A percentile compares a stretch with the other conserved stretches of the same genome.
Conservation (phyloP, 64 coral and sea anemone genomes). For the Stylophora pistillata region DNA sequence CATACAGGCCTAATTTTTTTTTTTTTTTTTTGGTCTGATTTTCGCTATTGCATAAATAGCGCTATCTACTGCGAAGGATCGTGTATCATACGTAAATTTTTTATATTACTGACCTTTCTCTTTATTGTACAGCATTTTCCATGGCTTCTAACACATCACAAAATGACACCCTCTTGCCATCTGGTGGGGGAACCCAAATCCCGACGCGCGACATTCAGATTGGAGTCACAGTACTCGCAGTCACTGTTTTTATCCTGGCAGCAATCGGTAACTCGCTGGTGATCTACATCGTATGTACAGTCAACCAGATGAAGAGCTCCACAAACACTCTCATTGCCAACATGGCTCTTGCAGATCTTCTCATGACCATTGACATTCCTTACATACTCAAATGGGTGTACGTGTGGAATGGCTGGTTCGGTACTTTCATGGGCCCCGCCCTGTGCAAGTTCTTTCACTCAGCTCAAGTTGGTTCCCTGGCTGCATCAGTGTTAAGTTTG, state of each 20-base stretch:
- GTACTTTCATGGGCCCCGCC: constrained; percentile 39
- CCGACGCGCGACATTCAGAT: constrained; percentile 30
- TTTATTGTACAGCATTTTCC: background rate
- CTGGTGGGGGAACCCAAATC: background rate
- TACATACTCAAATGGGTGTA: constrained; percentile 67
- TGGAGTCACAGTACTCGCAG: constrained; percentile 48
- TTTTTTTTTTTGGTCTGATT: too few species aligned
- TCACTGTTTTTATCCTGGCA: constrained; percentile 31
- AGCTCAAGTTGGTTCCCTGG: constrained; percentile 54
- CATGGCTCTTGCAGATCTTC: constrained; percentile 69
- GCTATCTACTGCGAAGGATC: too few species aligned
- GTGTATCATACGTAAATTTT: background rate
- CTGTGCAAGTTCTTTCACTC: constrained; percentile 56
- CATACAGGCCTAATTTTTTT: too few species aligned
- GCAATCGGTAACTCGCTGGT: constrained; percentile 40
- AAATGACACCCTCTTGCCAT: background rate
- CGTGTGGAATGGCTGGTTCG: constrained; percentile 49
- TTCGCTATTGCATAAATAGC: too few species aligned
- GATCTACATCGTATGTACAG: constrained; percentile 53
- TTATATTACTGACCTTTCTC: background rate
- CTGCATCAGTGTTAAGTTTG: constrained; percentile 50
- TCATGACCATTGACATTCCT: constrained; percentile 62
- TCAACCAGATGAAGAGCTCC: constrained; percentile 67
- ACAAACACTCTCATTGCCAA: constrained; percentile 75
- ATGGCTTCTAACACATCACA: background rate